Conservation (phyloP, 2,797 vertebrate species). For the Petrocephalus sullivani region DNA sequence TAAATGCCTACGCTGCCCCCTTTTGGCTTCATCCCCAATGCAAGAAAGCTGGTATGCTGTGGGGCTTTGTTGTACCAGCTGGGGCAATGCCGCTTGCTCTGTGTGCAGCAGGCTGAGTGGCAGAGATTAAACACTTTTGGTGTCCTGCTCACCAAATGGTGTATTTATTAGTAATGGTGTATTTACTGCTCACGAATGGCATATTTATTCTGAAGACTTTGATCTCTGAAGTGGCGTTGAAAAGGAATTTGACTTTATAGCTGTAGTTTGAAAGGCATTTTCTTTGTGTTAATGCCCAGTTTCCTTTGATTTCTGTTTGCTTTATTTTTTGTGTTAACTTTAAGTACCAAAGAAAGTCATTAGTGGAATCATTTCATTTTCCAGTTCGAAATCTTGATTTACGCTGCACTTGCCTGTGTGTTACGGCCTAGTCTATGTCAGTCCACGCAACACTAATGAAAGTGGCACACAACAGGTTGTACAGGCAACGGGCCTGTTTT, state of each 20-base stretch:
- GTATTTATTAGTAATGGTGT: background rate
- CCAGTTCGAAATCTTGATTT: background rate
- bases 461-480: background rate
- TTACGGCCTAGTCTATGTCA: background rate
- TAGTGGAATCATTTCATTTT: background rate
- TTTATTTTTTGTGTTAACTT: background rate
- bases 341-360: background rate
- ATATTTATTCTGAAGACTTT: background rate
- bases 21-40: background rate
- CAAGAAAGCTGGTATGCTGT: background rate
- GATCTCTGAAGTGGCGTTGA: background rate
- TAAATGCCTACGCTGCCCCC: background rate
- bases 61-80: background rate
- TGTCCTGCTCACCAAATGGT: background rate
- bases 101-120: background rate
- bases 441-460: background rate
- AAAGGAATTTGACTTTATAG: background rate
- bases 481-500: background rate
- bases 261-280: background rate
- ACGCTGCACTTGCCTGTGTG: background rate
- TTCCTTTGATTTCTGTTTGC: background rate
- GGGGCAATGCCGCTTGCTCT: background rate
- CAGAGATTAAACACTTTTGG: background rate
- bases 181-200: background rate
- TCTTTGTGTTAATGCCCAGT: background rate